Evolutionary conservation across 1,140 invertebrate genomes (phyloP), one percentile per base, ranked within the genome.

Genomic region (Colletes gigas): DNA sequence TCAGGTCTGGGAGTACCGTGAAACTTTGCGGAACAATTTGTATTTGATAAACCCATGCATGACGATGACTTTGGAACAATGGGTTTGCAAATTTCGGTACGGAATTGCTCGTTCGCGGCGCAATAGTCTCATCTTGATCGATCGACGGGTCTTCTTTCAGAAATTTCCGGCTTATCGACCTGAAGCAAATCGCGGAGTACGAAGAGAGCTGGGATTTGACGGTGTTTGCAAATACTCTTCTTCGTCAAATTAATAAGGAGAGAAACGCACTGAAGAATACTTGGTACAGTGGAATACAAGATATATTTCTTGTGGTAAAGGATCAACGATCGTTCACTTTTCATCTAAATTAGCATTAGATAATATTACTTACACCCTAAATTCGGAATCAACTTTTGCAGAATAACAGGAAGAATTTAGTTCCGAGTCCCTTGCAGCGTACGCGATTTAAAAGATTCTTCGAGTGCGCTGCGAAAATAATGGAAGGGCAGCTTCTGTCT

Each of bases 401-500:
- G 94, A 97, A 96, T 47, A 96, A 95, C 85, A 97, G 96, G 91
- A 96, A 96, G 83, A 96, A 96, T 87, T 94, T 96, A 75, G 94
- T 98, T 67, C 97, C 97, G 1, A 96, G 95, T 88, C 95, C 96
- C 10, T 93, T 96, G 72, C 95, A 96, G 84, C 94, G 94, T 59
- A 94, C 94, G 41, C 95, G 95, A 88, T 95, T 98, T 88, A 96
- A 95, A 89, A 94, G 95, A 47, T 98, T 98, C 94, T 98, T 97
- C 89, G 96, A 97, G 86, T 97, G 97, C 88, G 94, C 97, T 1
- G 95, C 96, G 10, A 96, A 96, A 52, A 93, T 98, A 73, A 98
- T 99, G 98, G 97, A 97, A 5, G 96, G 95, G 82, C 97, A 98
- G 89, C 93, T 99, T 47, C 96, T 98, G 91, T 95, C 95, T 14